Conservation (phyloP, 2,113 vertebrate species). For the Eurypyga helias region DNA sequence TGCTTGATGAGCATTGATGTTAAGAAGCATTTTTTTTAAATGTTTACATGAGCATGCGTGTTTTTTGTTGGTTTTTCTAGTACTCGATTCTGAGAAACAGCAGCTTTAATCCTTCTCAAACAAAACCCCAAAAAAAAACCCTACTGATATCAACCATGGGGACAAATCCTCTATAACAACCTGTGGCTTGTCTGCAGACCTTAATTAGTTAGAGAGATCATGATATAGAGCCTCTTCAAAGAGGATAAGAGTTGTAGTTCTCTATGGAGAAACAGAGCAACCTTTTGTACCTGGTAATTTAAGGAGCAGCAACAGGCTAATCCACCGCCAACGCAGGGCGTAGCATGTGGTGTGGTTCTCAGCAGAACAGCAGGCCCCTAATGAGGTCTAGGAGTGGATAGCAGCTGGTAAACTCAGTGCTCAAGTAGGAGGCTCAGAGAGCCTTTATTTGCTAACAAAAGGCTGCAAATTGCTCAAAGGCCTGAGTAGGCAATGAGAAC, state of each 20-base stretch:
- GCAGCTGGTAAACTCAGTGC: conserved; percentile 98
- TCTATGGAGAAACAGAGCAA: conserved; percentile 77
- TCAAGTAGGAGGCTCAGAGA: conserved; percentile 88
- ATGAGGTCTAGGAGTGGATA: conserved; percentile 95
- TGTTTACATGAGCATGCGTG: neutral
- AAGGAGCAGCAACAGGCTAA: conserved; percentile 88
- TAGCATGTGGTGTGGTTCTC: conserved; percentile 99
- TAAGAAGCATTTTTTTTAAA: neutral
- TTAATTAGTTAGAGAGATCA: conserved; percentile 87
- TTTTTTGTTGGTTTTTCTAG: neutral
- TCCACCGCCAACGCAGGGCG: conserved; percentile 80
- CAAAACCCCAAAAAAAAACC: neutral
- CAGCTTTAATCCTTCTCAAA: conserved; percentile 38
- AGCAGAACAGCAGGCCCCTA: conserved; percentile 95
- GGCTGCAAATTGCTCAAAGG: conserved; percentile 98
- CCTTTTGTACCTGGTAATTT: conserved; percentile 87
- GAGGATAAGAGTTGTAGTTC: conserved; percentile 75
- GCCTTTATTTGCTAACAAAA: conserved; percentile 97
- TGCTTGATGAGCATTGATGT: neutral
- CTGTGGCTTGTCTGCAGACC: conserved; percentile 79
- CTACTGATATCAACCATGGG: conserved; percentile 51
- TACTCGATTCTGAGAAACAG: conserved; percentile 24
- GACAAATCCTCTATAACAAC: conserved; percentile 72
- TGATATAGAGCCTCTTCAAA: conserved; percentile 82
- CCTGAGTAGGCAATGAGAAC: conserved; percentile 96